These are phyloP conservation scores for Drosophila kambysellisi DNA, from an alignment of 2,888 invertebrate species.

Conservation along the genomic window DNA sequence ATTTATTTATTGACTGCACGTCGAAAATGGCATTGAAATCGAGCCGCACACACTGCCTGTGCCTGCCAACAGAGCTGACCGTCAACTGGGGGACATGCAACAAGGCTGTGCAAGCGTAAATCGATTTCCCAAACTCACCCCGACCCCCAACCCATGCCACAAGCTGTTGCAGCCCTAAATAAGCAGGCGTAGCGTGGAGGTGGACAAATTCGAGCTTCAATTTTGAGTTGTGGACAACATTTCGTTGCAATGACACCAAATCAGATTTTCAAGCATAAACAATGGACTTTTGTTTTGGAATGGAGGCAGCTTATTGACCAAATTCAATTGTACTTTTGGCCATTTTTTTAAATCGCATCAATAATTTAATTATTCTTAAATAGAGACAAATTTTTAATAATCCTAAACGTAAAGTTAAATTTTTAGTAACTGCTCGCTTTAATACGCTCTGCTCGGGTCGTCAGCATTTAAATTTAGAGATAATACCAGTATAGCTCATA, in stretches of 20 bases:
- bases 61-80: conserved; percentile 4
- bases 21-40: conserved; percentile 33
- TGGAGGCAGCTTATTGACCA: neutral
- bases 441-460: neutral
- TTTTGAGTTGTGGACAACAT: neutral
- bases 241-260: conserved; percentile 5
- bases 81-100: conserved; percentile 29
- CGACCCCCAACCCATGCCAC: conserved; percentile 2
- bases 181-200: neutral
- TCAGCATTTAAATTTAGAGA: neutral
- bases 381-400: fast-evolving
- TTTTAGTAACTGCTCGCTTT: neutral
- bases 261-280: conserved; percentile 9
- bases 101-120: conserved; percentile 47
- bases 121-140: conserved; percentile 28
- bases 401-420: neutral
- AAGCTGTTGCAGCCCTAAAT: conserved; percentile 17
- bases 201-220: neutral
- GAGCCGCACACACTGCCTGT: conserved; percentile 3
- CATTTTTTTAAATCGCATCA: neutral
- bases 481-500: no score
- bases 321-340: neutral
- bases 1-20: conserved; percentile 78
- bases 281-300: neutral
- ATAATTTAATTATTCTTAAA: neutral